Base-by-base conservation (phyloP, 2,797 vertebrate species). In the Moxostoma hubbsi region DNA sequence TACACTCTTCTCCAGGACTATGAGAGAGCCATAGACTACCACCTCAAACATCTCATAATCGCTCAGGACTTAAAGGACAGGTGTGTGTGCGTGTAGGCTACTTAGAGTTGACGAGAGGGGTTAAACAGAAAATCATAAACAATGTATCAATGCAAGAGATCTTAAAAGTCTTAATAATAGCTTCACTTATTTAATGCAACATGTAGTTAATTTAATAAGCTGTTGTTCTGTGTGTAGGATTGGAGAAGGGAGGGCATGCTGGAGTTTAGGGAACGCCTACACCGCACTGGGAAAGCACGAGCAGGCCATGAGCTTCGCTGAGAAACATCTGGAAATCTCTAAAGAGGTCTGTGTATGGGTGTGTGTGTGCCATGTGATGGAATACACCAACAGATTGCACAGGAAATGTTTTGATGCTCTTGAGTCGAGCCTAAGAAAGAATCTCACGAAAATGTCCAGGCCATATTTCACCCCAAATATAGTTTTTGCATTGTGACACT, bases 261-360 rank as follows among this genome's bases (percentile, higher is more conserved):
- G 97, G 97, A 99, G 97, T 89, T 94, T 99, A 86, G 97, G 97
- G 88, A 98, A 99, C 15, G 96, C 96, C 53, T 95, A 98, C 68
- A 98, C 97, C 12, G 97, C 97, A 73, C 91, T 99, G 82, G 97
- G 97, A 87, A 97, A 97, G 88, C 96, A 98, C 2, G 94, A 97
- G 82, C 94, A 97, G 88, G 97, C 97, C 10, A 93, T 98, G 93
- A 93, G 95, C 80, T 99, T 97, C 6, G 96, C 97, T 77, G 95
- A 97, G 87, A 97, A 95, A 90, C 97, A 99, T 93, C 89, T 99
- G 92, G 96, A 97, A 89, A 98, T 99, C 92, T 97, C 96, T 63
- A 95, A 92, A 96, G 96, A 97, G 96, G 97, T 98, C 82, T 85
- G 58, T 89, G 82, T 87, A 7, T 78, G 16, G 18, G 18, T 63